phyloP scores from a whole-genome alignment of 2,113 vertebrate genomes.

The Sceloporus undulatus region DNA sequence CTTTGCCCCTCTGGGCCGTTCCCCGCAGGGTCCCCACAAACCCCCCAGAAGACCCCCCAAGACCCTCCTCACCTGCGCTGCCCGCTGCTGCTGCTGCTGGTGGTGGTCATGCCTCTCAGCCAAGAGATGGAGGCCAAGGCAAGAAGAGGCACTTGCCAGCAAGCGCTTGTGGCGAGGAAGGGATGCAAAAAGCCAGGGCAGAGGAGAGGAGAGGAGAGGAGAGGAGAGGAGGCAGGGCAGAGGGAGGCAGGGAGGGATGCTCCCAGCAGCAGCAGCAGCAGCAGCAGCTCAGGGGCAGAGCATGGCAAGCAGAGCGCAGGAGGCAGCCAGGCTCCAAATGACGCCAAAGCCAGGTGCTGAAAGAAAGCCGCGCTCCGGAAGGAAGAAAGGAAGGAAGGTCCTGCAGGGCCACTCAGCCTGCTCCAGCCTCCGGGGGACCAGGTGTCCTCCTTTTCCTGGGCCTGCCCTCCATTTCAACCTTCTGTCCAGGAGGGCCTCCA shows the following conservation, averaged over 20 bases:
- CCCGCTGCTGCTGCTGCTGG: background rate
- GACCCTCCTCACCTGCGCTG: slow-evolving; percentile 46
- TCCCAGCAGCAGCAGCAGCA: background rate
- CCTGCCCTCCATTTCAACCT: too few species aligned
- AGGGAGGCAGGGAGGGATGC: background rate
- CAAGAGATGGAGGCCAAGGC: background rate
- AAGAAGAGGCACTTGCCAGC: background rate
- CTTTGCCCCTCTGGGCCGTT: too few species aligned
- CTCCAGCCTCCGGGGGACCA: too few species aligned
- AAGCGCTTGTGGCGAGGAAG: too few species aligned
- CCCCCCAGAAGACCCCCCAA: too few species aligned
- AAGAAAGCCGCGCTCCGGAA: background rate
- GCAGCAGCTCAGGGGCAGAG: background rate
- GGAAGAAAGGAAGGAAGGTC: too few species aligned
- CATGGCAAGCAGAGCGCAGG: background rate
- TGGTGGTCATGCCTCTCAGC: slow-evolving; percentile 21
- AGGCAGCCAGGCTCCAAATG: background rate
- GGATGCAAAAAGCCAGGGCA: background rate
- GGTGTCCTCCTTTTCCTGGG: too few species aligned
- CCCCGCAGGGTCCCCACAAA: background rate
- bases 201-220: background rate
- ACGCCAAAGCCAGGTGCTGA: too few species aligned
- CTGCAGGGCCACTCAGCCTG: too few species aligned
- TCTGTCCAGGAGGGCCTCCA: too few species aligned
- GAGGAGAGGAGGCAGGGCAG: background rate